Evolutionary conservation across 1,140 invertebrate genomes (phyloP).

Genomic region (Cydia strobilella): DNA sequence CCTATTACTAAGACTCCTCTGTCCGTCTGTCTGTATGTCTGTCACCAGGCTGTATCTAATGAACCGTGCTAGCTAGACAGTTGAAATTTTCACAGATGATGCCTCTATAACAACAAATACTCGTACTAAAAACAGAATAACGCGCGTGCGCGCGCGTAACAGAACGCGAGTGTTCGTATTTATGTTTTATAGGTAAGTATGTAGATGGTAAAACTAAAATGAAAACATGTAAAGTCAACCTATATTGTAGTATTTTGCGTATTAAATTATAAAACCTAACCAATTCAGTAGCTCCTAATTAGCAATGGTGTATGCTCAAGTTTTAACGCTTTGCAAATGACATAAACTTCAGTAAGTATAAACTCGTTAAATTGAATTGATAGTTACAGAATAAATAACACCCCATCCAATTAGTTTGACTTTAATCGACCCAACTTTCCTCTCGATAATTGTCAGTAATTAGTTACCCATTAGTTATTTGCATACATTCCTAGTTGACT

Average conservation of each 20-base stretch:
- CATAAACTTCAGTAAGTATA: background rate
- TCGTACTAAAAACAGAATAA: no score
- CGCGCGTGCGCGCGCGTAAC: no score
- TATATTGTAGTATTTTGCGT: background rate
- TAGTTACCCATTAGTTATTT: slow-evolving; percentile 12
- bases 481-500: slow-evolving; percentile 8
- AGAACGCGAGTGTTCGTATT: no score
- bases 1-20: no score
- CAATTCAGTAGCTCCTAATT: background rate
- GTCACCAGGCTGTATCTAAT: no score
- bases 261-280: background rate
- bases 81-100: no score
- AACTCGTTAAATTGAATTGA: slow-evolving; percentile 14
- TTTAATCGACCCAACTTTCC: slow-evolving; percentile 16
- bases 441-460: slow-evolving; percentile 13
- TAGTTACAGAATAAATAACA: slow-evolving; percentile 12
- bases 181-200: no score
- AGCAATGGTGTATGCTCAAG: background rate
- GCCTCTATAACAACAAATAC: no score
- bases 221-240: no score
- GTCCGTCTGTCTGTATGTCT: no score
- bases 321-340: slow-evolving; percentile 1
- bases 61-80: no score
- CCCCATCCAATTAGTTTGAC: slow-evolving; percentile 7
- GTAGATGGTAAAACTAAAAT: no score